phyloP scores from a whole-genome alignment of 2,797 vertebrate genomes.

The Sebastes diploproa region DNA sequence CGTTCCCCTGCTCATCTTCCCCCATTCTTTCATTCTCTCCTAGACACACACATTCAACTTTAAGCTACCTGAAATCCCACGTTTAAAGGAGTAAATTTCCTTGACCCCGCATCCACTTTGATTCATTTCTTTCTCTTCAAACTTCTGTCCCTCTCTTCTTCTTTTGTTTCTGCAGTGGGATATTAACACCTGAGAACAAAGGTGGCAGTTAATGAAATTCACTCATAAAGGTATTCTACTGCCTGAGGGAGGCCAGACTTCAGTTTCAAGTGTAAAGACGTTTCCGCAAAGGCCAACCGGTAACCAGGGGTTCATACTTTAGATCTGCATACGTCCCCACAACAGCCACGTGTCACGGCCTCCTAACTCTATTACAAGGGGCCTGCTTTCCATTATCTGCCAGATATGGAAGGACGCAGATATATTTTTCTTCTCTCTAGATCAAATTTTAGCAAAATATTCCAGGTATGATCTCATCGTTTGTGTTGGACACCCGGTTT shows the following conservation, averaged over 20 bases:
- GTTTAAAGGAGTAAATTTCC: not conserved
- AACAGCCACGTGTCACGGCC: slow-evolving; percentile 28
- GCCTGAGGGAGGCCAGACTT: not conserved
- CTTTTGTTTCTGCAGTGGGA: not conserved
- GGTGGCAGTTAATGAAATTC: not conserved
- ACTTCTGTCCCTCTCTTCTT: not conserved
- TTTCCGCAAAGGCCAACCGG: not conserved
- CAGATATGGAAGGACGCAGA: slow-evolving; percentile 7
- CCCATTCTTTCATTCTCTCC: not conserved
- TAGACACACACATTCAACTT: not conserved
- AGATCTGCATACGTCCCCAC: not conserved
- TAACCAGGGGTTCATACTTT: slow-evolving; percentile 19
- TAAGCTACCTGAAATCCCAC: slow-evolving; percentile 9
- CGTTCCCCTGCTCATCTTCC: not conserved
- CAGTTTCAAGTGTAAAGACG: not conserved
- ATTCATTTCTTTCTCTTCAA: not conserved
- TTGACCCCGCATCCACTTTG: not conserved
- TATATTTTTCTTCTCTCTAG: not conserved
- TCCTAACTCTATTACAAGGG: not conserved
- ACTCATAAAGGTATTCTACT: not conserved
- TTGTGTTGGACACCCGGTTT: slow-evolving; percentile 44
- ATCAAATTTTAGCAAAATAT: slow-evolving; percentile 14
- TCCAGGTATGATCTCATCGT: slow-evolving; percentile 62
- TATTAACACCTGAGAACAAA: not conserved
- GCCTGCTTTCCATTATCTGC: slow-evolving; percentile 36